Conservation (phyloP, 2,797 vertebrate species). For the Lepidocolaptes lacrymiger region DNA sequence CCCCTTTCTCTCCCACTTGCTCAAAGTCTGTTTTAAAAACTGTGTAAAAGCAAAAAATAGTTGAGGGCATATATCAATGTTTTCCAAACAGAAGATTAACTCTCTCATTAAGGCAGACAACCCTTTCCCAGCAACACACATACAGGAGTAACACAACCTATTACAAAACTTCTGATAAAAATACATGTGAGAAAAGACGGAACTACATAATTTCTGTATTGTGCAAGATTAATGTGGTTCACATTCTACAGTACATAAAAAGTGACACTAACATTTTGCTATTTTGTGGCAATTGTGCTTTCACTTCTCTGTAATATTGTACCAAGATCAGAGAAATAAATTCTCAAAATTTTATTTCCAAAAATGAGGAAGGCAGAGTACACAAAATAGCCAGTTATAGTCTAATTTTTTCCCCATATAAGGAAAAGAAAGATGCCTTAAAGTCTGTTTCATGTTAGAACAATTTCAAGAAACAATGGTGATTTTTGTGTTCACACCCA, state of each 20-base stretch:
- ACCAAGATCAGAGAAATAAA: slow-evolving; percentile 3
- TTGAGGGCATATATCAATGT: not conserved
- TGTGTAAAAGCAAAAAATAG: not conserved
- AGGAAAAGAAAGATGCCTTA: not conserved
- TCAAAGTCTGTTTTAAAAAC: not conserved
- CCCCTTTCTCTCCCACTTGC: not conserved
- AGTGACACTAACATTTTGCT: not conserved
- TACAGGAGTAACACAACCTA: not conserved
- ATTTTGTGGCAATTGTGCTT: not conserved
- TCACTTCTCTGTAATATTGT: not conserved
- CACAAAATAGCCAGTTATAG: not conserved
- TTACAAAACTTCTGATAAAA: not conserved
- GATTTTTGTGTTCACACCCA: not conserved
- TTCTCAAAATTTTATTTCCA: not conserved
- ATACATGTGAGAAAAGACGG: not conserved
- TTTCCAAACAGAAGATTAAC: not conserved
- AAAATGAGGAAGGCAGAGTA: not conserved
- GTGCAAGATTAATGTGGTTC: not conserved
- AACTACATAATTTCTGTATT: not conserved
- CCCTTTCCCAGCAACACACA: not conserved
- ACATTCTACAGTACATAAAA: not conserved
- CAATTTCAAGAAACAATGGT: not conserved
- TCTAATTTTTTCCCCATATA: not conserved
- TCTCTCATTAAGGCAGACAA: not conserved
- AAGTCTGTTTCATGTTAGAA: not conserved